Base-by-base conservation (phyloP, 2,113 vertebrate genomes). In the Eretmochelys imbricata region DNA sequence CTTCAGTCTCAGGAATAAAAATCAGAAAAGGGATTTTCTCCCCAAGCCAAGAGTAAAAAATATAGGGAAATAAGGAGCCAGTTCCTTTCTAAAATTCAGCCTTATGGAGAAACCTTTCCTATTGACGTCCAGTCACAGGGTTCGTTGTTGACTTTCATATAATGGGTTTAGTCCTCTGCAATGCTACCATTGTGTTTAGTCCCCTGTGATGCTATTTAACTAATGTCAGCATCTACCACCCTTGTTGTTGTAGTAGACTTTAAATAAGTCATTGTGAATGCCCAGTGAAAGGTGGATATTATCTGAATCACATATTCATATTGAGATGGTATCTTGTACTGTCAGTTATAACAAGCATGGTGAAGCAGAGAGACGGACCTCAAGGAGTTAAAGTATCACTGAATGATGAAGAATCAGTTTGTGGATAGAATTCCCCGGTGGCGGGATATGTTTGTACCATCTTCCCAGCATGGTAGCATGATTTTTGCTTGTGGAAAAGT, bases 401-500 rank as follows among this genome's bases (percentile, higher is more conserved):
- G 91, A 82, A 17, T 46, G 46, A 22, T 91, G 79, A 93, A 51
- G 90, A 81, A 80, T 76, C 84, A 76, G 27, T 85, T 55, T 84
- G 91, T 82, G 87, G 82, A 9, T 84, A 94, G 88, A 35, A 93
- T 87, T 91, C 93, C 3, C 10, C 5, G 75, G 19, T n/a, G 49
- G 82, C 13, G 3, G 59, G 88, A 79, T 59, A 57, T 8, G 0
- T 89, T 81, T 29, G 10, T 92, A 93, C 89, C 59, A 20, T 35
- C 85, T 82, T 49, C 90, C 91, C 72, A 95, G 97, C 97, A 94
- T 95, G 92, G 81, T 53, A 97, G 96, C 97, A 97, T 95, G 97
- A 92, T 65, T 82, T 87, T 76, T 94, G 83, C 93, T 89, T 93
- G 88, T 96, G 84, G 85, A 96, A 97, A 96, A 84, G 59, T n/a